Evolutionary conservation across 2,113 vertebrate genomes (phyloP).

Genomic region (Pipa parva): DNA sequence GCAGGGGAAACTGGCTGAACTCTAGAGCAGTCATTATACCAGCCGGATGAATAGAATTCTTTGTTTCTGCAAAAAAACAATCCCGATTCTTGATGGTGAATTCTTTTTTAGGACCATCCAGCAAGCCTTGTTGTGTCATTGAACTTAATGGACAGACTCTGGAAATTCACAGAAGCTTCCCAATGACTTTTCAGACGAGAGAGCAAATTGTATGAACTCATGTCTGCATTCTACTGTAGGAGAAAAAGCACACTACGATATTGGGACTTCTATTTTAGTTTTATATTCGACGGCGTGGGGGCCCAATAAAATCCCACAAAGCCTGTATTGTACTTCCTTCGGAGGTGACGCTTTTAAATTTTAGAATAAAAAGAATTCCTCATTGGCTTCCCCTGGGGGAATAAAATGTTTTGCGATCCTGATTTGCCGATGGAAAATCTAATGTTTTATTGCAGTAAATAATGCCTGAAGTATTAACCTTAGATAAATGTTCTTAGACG

Average conservation of each 20-base stretch:
- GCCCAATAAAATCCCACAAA: neutral
- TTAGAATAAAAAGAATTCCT: neutral
- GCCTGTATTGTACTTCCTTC: neutral
- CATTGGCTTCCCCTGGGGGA: no score
- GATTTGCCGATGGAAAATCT: no score
- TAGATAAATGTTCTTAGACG: no score
- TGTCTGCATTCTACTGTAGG: neutral
- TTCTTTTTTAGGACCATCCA: constrained; percentile 24
- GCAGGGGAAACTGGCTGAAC: constrained; percentile 57
- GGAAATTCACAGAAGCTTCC: constrained; percentile 12
- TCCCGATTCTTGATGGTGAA: constrained; percentile 22
- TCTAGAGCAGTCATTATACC: constrained; percentile 66
- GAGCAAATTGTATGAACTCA: constrained; percentile 1
- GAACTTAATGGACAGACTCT: constrained; percentile 38
- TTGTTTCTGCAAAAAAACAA: constrained; percentile 62
- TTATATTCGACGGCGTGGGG: neutral
- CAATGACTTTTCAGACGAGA: neutral
- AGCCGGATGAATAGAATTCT: constrained; percentile 75
- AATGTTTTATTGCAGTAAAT: no score
- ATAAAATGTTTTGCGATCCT: no score
- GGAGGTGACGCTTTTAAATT: constrained; percentile 13
- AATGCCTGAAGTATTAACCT: no score
- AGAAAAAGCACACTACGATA: constrained; percentile 6
- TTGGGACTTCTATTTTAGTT: neutral
- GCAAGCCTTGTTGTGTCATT: constrained; percentile 40